phyloP scores from a whole-genome alignment of 2,888 invertebrate genomes.

The Brachyopa scutellaris region DNA sequence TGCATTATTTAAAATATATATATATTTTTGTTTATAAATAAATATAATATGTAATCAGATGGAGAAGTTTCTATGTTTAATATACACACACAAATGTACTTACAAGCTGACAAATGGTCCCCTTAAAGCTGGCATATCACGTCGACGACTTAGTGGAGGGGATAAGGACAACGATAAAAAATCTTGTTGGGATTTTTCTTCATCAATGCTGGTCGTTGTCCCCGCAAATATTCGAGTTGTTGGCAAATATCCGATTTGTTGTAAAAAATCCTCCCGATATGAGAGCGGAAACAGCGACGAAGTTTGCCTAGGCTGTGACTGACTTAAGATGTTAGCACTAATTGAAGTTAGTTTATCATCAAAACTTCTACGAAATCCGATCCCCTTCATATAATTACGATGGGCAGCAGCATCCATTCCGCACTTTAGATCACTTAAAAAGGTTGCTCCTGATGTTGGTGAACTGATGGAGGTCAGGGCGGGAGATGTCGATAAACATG shows the following conservation, averaged over 20 bases:
- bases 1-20: no score
- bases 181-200: slow-evolving; percentile 80
- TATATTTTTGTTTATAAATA: no score
- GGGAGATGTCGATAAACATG: slow-evolving; percentile 62
- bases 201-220: slow-evolving; percentile 78
- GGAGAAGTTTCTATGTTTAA: no score
- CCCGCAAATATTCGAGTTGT: slow-evolving; percentile 80
- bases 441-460: slow-evolving; percentile 43
- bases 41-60: no score
- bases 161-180: slow-evolving; percentile 81
- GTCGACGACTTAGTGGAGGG: slow-evolving; percentile 81
- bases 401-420: slow-evolving; percentile 48
- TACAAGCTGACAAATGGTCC: slow-evolving; percentile 81
- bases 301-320: slow-evolving; percentile 75
- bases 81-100: slow-evolving; percentile 75
- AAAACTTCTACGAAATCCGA: slow-evolving; percentile 80
- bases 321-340: slow-evolving; percentile 61
- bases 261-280: slow-evolving; percentile 80
- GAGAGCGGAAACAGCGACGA: slow-evolving; percentile 80
- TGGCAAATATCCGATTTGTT: slow-evolving; percentile 81
- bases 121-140: slow-evolving; percentile 81
- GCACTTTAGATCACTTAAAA: slow-evolving; percentile 47
- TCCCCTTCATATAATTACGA: slow-evolving; percentile 77
- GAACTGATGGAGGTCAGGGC: slow-evolving; percentile 55
- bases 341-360: slow-evolving; percentile 78